Evolutionary conservation across 2,113 vertebrate genomes (phyloP).

Genomic region (Ctenodactylus gundi): DNA sequence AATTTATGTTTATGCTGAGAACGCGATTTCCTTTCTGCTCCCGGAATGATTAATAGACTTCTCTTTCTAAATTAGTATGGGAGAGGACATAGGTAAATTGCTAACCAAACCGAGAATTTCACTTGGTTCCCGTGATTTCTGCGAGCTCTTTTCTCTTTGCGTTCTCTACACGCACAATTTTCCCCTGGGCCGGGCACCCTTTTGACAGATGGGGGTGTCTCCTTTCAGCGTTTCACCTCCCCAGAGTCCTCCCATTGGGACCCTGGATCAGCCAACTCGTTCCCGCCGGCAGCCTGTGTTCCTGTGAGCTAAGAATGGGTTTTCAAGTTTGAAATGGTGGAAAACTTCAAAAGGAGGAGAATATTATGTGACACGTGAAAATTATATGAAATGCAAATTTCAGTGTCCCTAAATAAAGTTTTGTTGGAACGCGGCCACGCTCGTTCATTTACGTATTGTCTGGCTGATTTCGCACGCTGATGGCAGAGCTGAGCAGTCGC

Average conservation of each 20-base stretch:
- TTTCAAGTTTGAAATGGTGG: neutral
- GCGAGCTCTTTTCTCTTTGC: slow-evolving; percentile 28
- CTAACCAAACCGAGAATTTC: slow-evolving; percentile 81
- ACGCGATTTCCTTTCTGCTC: slow-evolving; percentile 75
- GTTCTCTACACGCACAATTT: slow-evolving; percentile 2
- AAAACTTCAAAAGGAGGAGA: slow-evolving; percentile 36
- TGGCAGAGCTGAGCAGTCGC: neutral
- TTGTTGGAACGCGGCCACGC: neutral
- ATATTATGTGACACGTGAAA: slow-evolving; percentile 35
- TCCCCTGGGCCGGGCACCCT: neutral
- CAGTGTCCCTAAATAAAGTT: slow-evolving; percentile 41
- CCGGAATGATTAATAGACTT: slow-evolving; percentile 84
- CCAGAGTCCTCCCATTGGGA: neutral
- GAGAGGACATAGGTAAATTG: slow-evolving; percentile 77
- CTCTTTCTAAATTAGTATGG: slow-evolving; percentile 81
- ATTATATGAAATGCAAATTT: slow-evolving; percentile 35
- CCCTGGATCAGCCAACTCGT: too few species aligned
- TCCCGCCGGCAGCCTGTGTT: too few species aligned
- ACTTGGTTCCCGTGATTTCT: slow-evolving; percentile 72
- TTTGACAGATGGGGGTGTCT: neutral
- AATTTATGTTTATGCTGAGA: slow-evolving; percentile 87
- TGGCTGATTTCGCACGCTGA: neutral
- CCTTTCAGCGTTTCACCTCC: neutral
- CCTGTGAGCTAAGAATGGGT: neutral
- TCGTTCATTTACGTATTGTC: neutral